Evolutionary conservation across 2,113 vertebrate species (phyloP).

Genomic region (Cranoglanis bouderius): DNA sequence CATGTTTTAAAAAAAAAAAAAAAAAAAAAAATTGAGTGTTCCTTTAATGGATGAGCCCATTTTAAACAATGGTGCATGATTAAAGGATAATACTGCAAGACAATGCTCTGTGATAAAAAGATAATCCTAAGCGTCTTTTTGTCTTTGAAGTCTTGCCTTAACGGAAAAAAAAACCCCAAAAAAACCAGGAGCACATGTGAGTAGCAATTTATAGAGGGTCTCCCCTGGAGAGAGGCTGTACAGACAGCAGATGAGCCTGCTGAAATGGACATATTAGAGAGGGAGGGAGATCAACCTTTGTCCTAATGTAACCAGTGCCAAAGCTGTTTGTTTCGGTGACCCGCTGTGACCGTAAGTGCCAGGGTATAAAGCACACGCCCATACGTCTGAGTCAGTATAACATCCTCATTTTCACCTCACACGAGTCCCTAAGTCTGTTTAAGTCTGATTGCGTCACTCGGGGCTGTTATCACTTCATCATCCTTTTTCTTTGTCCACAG

Average conservation of each 20-base stretch:
- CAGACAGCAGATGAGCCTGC: constrained; percentile 25
- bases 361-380: constrained; percentile 9
- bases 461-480: background rate
- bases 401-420: background rate
- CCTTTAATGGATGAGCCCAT: background rate
- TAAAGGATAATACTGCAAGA: background rate
- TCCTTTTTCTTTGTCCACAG: background rate
- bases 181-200: background rate
- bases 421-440: background rate
- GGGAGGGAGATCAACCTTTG: constrained; percentile 59
- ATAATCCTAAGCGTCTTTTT: background rate
- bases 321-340: constrained; percentile 48
- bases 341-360: constrained; percentile 35
- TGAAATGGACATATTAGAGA: background rate
- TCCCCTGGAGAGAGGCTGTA: constrained; percentile 17
- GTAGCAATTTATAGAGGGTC: background rate
- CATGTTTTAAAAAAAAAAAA: background rate
- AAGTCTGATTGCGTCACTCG: background rate
- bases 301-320: constrained; percentile 62
- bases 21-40: background rate
- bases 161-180: background rate
- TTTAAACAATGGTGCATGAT: background rate
- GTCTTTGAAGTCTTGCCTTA: constrained; percentile 11
- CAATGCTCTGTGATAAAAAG: background rate
- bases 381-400: background rate